A percentile compares a stretch with the other conserved stretches of the same genome.
These are phyloP conservation scores for Parapristionchus giblindavisi DNA, from an alignment of 2,888 invertebrate species.

Conservation along the genomic window DNA sequence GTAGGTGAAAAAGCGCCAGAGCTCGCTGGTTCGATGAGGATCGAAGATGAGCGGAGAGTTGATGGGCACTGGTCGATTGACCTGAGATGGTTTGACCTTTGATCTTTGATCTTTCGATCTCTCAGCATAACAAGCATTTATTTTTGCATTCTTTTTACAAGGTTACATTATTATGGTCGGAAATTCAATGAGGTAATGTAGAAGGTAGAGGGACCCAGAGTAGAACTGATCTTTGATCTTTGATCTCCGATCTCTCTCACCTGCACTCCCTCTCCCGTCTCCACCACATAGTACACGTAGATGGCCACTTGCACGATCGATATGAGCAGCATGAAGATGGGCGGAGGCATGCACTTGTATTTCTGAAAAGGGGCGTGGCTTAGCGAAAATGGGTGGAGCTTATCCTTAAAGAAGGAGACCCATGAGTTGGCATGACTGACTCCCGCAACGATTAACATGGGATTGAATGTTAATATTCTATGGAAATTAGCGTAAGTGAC, in stretches of 20 bases:
- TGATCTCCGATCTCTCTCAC: slow-evolving; percentile 52
- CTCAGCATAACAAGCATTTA: no score
- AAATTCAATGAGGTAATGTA: neutral
- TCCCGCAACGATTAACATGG: no score
- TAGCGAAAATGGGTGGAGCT: no score
- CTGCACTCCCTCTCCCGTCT: slow-evolving; percentile 70
- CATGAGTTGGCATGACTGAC: no score
- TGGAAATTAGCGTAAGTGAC: no score
- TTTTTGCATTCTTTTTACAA: neutral
- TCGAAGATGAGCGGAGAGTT: slow-evolving; percentile 85
- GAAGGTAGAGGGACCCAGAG: no score
- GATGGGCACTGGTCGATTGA: slow-evolving; percentile 79
- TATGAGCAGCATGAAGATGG: slow-evolving; percentile 89
- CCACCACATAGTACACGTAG: slow-evolving; percentile 74
- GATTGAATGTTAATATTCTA: no score
- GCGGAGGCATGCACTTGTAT: slow-evolving; percentile 88
- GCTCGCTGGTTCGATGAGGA: slow-evolving; percentile 84
- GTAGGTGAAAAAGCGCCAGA: slow-evolving; percentile 92
- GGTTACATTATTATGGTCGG: neutral
- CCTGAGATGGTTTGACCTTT: slow-evolving; percentile 67
- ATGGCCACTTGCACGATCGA: slow-evolving; percentile 84
- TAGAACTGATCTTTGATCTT: neutral
- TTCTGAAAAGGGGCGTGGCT: no score
- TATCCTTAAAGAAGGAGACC: no score
- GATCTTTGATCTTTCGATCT: neutral